Evolutionary conservation across 2,797 vertebrate genomes (phyloP).

Genomic region (Galaxias olidus): DNA sequence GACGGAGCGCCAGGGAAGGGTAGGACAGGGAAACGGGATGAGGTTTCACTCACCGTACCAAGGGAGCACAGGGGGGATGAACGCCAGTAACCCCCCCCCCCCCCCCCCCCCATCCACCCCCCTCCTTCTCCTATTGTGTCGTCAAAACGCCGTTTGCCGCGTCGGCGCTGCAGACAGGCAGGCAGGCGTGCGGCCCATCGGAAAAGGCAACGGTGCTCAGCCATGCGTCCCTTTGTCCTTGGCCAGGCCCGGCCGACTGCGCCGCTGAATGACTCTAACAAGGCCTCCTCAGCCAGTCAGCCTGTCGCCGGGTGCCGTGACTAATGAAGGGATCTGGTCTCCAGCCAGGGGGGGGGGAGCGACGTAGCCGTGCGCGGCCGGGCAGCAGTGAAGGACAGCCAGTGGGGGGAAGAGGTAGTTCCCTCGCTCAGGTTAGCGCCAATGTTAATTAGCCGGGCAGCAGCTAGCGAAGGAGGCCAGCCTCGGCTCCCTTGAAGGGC

Average conservation of each 20-base stretch:
- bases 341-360: too few species aligned
- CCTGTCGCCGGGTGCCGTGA: not conserved
- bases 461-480: conserved; percentile 19
- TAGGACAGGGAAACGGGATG: too few species aligned
- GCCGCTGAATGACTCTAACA: not conserved
- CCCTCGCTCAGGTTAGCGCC: conserved; percentile 16
- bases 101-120: too few species aligned
- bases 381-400: conserved; percentile 26
- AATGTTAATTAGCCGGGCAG: conserved; percentile 58
- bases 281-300: not conserved
- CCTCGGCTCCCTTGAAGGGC: not conserved
- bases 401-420: not conserved
- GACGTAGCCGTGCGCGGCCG: too few species aligned
- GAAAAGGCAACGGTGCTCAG: not conserved
- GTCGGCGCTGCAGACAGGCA: not conserved
- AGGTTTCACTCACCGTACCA: too few species aligned
- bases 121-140: too few species aligned
- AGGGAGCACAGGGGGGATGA: too few species aligned
- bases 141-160: not conserved
- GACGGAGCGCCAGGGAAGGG: too few species aligned
- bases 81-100: too few species aligned
- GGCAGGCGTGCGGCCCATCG: not conserved
- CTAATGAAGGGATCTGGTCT: too few species aligned
- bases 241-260: not conserved
- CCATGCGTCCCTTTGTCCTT: not conserved